Conservation (phyloP, 2,797 vertebrate genomes). For the Heliangelus exortis region DNA sequence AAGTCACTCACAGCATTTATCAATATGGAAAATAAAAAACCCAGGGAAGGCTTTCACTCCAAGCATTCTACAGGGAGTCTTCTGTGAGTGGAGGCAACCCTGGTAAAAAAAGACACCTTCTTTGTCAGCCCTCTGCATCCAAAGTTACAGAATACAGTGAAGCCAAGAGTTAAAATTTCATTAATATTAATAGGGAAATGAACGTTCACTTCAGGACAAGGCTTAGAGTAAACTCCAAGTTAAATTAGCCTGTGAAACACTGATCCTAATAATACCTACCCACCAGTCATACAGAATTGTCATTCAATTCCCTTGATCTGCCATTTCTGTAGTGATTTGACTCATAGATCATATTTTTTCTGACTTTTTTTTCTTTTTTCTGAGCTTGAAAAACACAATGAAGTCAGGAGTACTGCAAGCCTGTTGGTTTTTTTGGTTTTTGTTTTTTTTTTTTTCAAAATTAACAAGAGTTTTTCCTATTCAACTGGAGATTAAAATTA, state of each 20-base stretch:
- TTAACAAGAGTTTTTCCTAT: neutral
- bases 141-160: neutral
- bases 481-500: neutral
- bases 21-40: neutral
- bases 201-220: neutral
- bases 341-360: neutral
- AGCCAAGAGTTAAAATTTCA: neutral
- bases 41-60: neutral
- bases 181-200: neutral
- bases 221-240: neutral
- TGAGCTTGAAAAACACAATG: neutral
- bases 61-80: neutral
- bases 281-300: neutral
- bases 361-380: neutral
- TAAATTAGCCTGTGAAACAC: neutral
- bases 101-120: neutral
- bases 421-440: neutral
- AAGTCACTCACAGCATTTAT: neutral
- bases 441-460: neutral
- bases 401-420: neutral
- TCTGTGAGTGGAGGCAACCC: neutral
- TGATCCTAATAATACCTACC: neutral
- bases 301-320: neutral
- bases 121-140: neutral
- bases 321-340: neutral